Percentiles rank a stretch among this genome's conserved stretches.
These are phyloP conservation scores for Scelioninae gen. 1 DNA, from an alignment of 2,888 invertebrate species.

Conservation along the genomic window DNA sequence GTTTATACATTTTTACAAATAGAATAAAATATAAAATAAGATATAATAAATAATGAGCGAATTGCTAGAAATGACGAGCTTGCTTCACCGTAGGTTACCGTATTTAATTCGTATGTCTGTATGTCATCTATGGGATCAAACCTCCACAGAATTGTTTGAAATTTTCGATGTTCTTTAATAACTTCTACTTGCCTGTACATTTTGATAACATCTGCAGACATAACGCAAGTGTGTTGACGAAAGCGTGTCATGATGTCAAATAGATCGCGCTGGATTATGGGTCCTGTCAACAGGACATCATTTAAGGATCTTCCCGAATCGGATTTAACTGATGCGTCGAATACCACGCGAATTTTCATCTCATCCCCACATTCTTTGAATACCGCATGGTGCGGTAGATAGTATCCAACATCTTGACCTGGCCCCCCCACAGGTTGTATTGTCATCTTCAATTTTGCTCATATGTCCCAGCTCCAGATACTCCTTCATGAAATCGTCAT, in stretches of 20 bases:
- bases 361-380: not conserved
- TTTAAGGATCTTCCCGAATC: constrained; percentile 14
- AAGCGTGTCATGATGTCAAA: constrained; percentile 56
- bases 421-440: not conserved
- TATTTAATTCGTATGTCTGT: constrained; percentile 47
- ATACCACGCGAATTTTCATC: constrained; percentile 74
- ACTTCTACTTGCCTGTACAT: constrained; percentile 73
- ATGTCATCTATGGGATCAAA: constrained; percentile 32
- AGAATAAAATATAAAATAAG: no score
- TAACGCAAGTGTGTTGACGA: constrained; percentile 47
- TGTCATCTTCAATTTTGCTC: not conserved
- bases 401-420: not conserved
- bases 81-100: constrained; percentile 50
- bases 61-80: constrained; percentile 39
- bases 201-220: constrained; percentile 75
- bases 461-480: constrained; percentile 20
- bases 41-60: no score
- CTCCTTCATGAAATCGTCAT: not conserved
- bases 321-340: constrained; percentile 73
- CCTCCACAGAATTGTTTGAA: not conserved
- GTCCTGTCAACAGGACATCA: not conserved
- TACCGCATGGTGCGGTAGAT: not conserved
- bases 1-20: no score
- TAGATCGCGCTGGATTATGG: constrained; percentile 32
- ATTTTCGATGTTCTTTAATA: constrained; percentile 65